Base-by-base conservation (phyloP, 2,888 invertebrate genomes). In the Caradrina clavipalpis region DNA sequence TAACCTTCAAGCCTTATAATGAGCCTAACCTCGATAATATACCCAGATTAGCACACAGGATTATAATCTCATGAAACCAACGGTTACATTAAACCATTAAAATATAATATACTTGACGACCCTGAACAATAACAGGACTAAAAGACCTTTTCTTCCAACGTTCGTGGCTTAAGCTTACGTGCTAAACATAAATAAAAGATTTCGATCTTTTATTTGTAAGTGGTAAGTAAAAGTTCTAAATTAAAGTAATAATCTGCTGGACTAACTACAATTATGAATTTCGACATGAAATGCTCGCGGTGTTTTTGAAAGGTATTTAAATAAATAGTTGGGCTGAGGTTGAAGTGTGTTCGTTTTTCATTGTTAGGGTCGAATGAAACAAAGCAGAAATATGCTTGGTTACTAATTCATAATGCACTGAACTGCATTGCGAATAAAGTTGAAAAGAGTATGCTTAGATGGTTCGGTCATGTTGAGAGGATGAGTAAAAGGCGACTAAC, bases 161-260 rank as follows among this genome's bases (percentile, higher is more conserved):
- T 74, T 70, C 69, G 71, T 78, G 45, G 39, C 2, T 2, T 10
- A 7, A 54, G 54, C 50, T 80, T 8, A 60, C 81, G 82, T 82
- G 80, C 31, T 49, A 54, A 51, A 45, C 26, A 67, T 22, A 53
- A 75, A 82, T 82, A 75, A 75, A 55, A 78, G 82, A 82, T 82
- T 4, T 0, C 6, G 73, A 78, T 76, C 80, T 58, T 22, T 26
- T 49, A 45, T 55, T 59, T 47, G 53, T 74, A 70, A 65, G 69
- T 68, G 65, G 55, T 22, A 55, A 72, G 62, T 73, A 61, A 57
- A 7, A 53, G 42, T 47, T 71, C 47, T 61, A 69, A 69, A 73
- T 78, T 56, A 61, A 61, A 58, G 13, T 59, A 55, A 78, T 78
- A 80, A 65, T 80, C 71, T 53, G 47, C 21, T 50, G 2, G 22